Evolutionary conservation across 1,140 invertebrate species (phyloP).

Genomic region (Drosophila parvula): DNA sequence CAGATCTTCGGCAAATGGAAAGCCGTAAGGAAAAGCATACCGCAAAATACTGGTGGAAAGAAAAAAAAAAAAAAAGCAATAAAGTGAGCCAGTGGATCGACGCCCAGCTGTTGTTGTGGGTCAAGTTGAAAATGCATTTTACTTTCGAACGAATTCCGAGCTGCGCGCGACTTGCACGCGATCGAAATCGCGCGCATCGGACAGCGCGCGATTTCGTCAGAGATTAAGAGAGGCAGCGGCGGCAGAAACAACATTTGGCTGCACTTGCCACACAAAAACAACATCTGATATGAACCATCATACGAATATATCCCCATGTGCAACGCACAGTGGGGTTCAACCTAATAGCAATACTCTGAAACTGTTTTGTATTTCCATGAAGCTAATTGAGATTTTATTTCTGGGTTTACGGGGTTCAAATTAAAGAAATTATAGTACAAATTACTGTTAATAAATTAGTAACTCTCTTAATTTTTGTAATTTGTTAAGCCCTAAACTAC

Average conservation of each 20-base stretch:
- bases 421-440: background rate
- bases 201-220: conserved; percentile 48
- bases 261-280: conserved; percentile 36
- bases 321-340: conserved; percentile 5
- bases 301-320: conserved; percentile 3
- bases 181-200: conserved; percentile 45
- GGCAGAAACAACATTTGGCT: conserved; percentile 42
- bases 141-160: conserved; percentile 44
- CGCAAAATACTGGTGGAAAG: conserved; percentile 4
- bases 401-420: background rate
- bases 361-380: background rate
- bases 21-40: conserved; percentile 41
- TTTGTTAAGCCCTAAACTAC: background rate
- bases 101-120: conserved; percentile 66
- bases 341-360: background rate
- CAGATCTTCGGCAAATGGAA: conserved; percentile 63
- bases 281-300: conserved; percentile 19
- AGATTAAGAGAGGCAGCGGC: background rate
- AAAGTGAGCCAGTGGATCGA: conserved; percentile 18
- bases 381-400: background rate
- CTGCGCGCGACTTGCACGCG: conserved; percentile 59
- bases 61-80: conserved; percentile 21
- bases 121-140: conserved; percentile 76
- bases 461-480: background rate
- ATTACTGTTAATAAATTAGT: background rate